Conservation (phyloP, 2,113 vertebrate species). For the Platichthys stellatus region DNA sequence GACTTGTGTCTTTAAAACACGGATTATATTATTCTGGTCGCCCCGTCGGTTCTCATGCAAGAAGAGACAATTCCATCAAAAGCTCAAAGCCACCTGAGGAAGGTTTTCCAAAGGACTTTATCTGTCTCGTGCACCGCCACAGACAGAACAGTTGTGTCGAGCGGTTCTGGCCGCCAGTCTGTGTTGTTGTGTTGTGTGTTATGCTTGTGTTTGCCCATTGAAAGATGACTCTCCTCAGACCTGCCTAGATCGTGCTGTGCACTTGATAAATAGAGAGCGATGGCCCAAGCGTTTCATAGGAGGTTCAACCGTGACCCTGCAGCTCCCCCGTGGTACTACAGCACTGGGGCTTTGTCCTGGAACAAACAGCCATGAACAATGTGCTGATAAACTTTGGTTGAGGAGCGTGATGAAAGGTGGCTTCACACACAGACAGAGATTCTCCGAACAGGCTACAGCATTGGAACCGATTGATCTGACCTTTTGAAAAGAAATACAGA, state of each 20-base stretch:
- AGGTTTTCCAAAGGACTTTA: background rate
- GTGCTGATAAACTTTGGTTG: conserved; percentile 32
- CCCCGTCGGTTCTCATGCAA: background rate
- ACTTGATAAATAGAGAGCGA: conserved; percentile 76
- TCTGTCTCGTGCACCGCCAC: background rate
- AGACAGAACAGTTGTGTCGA: conserved; percentile 18
- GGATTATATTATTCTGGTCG: too few species aligned
- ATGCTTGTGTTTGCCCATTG: conserved; percentile 57
- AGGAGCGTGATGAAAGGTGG: background rate
- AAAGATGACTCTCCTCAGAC: conserved; percentile 75
- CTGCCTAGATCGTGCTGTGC: conserved; percentile 73
- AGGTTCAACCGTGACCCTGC: conserved; percentile 64
- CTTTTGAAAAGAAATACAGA: background rate
- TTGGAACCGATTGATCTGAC: too few species aligned
- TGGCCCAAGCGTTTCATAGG: conserved; percentile 25
- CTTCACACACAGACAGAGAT: background rate
- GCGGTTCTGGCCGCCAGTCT: conserved; percentile 33
- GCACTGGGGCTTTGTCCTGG: conserved; percentile 52
- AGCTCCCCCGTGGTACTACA: conserved; percentile 42
- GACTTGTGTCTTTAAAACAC: too few species aligned
- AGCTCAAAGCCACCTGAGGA: background rate
- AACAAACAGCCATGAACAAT: conserved; percentile 54
- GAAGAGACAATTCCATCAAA: background rate
- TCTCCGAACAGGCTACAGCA: background rate
- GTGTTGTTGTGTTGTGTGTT: conserved; percentile 50